Conservation (phyloP, 2,888 invertebrate species). For the Parelbella ahira region DNA sequence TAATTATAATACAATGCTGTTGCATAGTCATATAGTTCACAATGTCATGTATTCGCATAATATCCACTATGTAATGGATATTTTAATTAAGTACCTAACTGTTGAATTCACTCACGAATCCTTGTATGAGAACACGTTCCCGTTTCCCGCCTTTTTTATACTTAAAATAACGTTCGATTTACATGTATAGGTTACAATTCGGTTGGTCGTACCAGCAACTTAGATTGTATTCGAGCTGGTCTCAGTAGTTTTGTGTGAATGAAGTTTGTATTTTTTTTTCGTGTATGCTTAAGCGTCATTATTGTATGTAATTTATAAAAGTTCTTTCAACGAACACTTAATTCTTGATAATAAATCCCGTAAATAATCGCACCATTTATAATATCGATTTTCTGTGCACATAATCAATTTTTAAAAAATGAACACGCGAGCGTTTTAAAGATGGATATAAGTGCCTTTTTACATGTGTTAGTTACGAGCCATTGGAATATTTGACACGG, state of each 20-base stretch:
- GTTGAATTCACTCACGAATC: not conserved
- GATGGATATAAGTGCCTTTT: too few relatives aligned
- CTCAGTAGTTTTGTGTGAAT: conserved; percentile 13
- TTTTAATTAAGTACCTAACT: conserved; percentile 1
- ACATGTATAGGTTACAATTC: conserved; percentile 1
- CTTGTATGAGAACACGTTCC: not conserved
- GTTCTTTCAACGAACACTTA: too few relatives aligned
- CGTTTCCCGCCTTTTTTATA: conserved; percentile 16
- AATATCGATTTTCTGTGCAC: too few relatives aligned
- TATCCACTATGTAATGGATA: conserved; percentile 2
- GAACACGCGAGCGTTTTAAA: too few relatives aligned
- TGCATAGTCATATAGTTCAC: conserved; percentile 1
- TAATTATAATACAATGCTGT: conserved; percentile 3
- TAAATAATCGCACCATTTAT: too few relatives aligned
- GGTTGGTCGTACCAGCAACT: conserved; percentile 8
- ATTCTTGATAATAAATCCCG: too few relatives aligned
- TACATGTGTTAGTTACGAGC: too few relatives aligned
- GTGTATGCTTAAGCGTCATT: too few relatives aligned
- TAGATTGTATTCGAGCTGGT: conserved; percentile 20
- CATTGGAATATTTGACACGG: too few relatives aligned
- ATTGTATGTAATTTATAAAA: too few relatives aligned
- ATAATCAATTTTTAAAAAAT: too few relatives aligned
- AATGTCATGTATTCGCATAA: conserved; percentile 1
- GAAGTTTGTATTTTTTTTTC: conserved; percentile 9
- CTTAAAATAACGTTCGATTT: conserved; percentile 7